Conservation (phyloP, 1,140 invertebrate genomes). For the Sitodiplosis mosellana region DNA sequence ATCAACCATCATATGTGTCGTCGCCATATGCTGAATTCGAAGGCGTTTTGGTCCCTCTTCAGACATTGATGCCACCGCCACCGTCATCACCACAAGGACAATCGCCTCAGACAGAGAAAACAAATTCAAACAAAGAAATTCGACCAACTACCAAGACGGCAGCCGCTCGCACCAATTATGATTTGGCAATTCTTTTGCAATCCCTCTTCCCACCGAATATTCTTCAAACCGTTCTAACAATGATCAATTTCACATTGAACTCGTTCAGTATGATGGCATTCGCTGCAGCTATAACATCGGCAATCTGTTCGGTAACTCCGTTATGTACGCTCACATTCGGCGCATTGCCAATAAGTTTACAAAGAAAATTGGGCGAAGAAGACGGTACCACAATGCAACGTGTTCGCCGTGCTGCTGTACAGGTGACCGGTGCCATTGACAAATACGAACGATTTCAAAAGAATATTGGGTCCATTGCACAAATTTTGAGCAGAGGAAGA, state of each 20-base stretch:
- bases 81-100: constrained; percentile 3
- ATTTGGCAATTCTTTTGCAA: constrained; percentile 1
- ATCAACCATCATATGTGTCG: no score
- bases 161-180: not conserved
- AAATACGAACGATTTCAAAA: constrained; percentile 39
- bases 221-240: constrained; percentile 14
- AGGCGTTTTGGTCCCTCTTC: constrained; percentile 18
- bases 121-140: constrained; percentile 3
- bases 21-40: constrained; percentile 20
- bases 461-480: constrained; percentile 4
- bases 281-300: constrained; percentile 33
- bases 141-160: no score
- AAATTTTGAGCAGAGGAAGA: no score
- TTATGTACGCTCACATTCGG: constrained; percentile 39
- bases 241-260: constrained; percentile 17
- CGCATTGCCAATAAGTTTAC: constrained; percentile 24
- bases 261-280: constrained; percentile 34
- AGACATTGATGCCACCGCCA: not conserved
- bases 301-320: constrained; percentile 42
- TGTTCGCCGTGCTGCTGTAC: constrained; percentile 35
- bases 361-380: constrained; percentile 14
- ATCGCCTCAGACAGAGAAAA: constrained; percentile 3
- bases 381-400: constrained; percentile 25
- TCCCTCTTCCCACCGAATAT: constrained; percentile 12
- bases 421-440: constrained; percentile 40